Base-by-base conservation (phyloP, 1,140 invertebrate genomes). In the Vollenhovia emeryi region DNA sequence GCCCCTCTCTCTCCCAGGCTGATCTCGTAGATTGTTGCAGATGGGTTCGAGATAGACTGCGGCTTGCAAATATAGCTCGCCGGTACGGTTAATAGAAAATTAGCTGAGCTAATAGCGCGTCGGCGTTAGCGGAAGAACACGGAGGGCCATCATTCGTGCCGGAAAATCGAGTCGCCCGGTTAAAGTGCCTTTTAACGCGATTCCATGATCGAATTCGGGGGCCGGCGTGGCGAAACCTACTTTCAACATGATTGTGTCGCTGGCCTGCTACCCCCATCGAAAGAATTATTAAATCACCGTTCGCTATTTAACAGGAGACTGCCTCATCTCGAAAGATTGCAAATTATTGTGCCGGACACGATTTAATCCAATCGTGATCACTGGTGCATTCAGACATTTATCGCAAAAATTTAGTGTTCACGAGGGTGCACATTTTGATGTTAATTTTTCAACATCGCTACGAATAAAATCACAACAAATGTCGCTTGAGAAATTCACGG, bases 31-130 rank as follows among this genome's bases (percentile, higher is more conserved):
- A 76, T 84, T 88, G 86, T 88, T 86, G 75, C 80, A 89, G 85
- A 69, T 84, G 64, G 80, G 48, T 50, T 21, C n/a, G 85, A 85
- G 82, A 84, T 90, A 87, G 83, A 87, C 79, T 76, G 88, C 83
- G 88, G 91, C 87, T 92, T 92, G 91, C 90, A 93, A 93, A 92
- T 93, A 93, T 92, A 88, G 88, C 85, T 92, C 87, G 87, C 68
- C 87, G 86, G 87, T 87, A 93, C 90, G 91, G 89, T 89, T 92
- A 93, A 94, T 94, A 93, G 93, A 93, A 93, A 94, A 93, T 94
- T 94, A 93, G 89, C 91, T 85, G 83, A 86, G 88, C 87, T 93
- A 93, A 93, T 93, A 91, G 93, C 90, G 86, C 90, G 87, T 87
- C 87, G 88, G 43, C 75, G 60, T 68, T 87, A 79, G 74, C 62